A percentile compares a stretch with the other conserved stretches of the same genome.
phyloP scores from a whole-genome alignment of 2,797 vertebrate genomes.

The Epinephelus awoara region DNA sequence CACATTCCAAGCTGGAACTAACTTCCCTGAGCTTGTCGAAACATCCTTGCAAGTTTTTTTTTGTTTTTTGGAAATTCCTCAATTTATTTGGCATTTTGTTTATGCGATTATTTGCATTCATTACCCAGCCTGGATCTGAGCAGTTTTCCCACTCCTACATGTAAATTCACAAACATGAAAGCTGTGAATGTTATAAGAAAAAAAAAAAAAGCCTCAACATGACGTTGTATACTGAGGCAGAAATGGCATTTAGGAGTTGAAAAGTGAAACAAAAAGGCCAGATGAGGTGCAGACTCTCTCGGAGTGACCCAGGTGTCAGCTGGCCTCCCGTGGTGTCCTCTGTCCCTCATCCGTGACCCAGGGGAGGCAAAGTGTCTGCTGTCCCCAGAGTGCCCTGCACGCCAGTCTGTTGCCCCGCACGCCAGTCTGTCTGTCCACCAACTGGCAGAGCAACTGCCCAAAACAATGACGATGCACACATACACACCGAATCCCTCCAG shows the following conservation, averaged over 20 bases:
- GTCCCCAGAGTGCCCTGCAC: conserved; percentile 59
- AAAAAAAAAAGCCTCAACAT: background rate
- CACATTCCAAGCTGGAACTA: background rate
- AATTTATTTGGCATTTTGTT: conserved; percentile 6
- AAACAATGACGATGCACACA: conserved; percentile 13
- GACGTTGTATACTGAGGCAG: background rate
- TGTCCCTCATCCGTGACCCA: conserved; percentile 64
- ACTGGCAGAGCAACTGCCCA: conserved; percentile 54
- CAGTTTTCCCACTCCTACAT: background rate
- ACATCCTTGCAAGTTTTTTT: background rate
- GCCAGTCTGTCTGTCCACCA: conserved; percentile 66
- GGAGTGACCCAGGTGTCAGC: conserved; percentile 68
- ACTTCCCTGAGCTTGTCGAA: conserved; percentile 9
- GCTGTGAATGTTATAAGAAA: background rate
- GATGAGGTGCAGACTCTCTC: conserved; percentile 56
- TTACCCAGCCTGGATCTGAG: background rate
- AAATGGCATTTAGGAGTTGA: background rate
- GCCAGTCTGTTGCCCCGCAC: conserved; percentile 46
- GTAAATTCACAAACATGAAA: conserved; percentile 18
- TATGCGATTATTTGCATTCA: conserved; percentile 7
- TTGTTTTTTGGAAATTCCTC: background rate
- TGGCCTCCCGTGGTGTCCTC: conserved; percentile 48
- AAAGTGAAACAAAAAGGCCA: conserved; percentile 60
- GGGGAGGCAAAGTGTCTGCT: conserved; percentile 65
- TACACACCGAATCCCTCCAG: background rate